Conservation (phyloP, 2,888 invertebrate genomes). For the Drosophila testacea region DNA sequence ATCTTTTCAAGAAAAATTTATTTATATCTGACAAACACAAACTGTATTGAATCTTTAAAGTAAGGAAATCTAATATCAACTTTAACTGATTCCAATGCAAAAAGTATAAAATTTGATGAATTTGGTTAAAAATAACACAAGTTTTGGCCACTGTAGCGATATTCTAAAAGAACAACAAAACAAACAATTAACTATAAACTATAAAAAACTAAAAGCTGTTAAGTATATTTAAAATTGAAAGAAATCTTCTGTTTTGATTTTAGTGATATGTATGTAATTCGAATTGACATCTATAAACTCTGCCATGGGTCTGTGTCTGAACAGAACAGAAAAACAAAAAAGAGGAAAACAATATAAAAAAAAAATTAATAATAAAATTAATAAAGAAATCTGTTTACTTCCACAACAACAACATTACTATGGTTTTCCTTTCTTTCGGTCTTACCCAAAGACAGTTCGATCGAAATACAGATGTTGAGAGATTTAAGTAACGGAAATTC, state of each 20-base stretch:
- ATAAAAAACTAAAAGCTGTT: slow-evolving; percentile 37
- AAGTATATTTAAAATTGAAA: slow-evolving; percentile 34
- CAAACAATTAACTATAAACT: slow-evolving; percentile 24
- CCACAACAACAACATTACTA: slow-evolving; percentile 60
- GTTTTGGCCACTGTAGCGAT: slow-evolving; percentile 69
- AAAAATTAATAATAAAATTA: slow-evolving; percentile 70
- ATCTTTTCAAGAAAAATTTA: slow-evolving; percentile 18
- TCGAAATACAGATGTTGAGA: slow-evolving; percentile 40
- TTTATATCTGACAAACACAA: slow-evolving; percentile 26
- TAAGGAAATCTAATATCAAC: slow-evolving; percentile 27
- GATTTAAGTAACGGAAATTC: slow-evolving; percentile 71
- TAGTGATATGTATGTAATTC: slow-evolving; percentile 74
- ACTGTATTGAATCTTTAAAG: slow-evolving; percentile 5
- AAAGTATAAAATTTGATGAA: slow-evolving; percentile 37
- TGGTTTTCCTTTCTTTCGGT: slow-evolving; percentile 10
- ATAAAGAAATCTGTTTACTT: slow-evolving; percentile 80
- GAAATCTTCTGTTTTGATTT: slow-evolving; percentile 60
- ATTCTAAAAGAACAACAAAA: slow-evolving; percentile 68
- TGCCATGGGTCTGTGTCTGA: slow-evolving; percentile 68
- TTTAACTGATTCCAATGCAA: slow-evolving; percentile 45
- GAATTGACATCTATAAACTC: slow-evolving; percentile 61
- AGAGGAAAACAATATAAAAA: slow-evolving; percentile 40
- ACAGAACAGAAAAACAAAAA: slow-evolving; percentile 39
- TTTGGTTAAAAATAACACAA: slow-evolving; percentile 56
- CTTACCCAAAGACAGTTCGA: slow-evolving; percentile 35